A percentile compares a stretch with the other conserved stretches of the same genome.
These are phyloP conservation scores for Bovichtus variegatus DNA, from an alignment of 2,797 vertebrate species.

Conservation along the genomic window DNA sequence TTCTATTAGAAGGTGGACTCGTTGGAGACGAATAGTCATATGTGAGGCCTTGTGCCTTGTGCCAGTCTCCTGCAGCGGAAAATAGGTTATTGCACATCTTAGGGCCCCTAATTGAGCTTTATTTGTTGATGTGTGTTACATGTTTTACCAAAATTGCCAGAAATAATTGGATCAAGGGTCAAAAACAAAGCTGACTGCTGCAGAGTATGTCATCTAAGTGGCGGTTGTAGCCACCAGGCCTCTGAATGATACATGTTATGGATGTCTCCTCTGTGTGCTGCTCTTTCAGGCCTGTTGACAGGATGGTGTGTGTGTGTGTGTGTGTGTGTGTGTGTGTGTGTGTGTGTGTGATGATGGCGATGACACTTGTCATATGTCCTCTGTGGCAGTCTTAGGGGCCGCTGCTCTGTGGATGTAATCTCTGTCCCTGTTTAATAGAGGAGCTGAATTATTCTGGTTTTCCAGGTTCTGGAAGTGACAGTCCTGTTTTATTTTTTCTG, in stretches of 20 bases:
- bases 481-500: not conserved
- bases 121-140: not conserved
- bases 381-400: constrained; percentile 21
- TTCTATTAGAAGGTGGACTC: not conserved
- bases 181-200: constrained; percentile 1
- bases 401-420: constrained; percentile 18
- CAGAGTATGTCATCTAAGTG: constrained; percentile 6
- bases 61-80: not conserved
- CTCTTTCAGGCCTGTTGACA: constrained; percentile 2
- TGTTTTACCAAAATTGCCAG: not conserved
- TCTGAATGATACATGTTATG: constrained; percentile 47
- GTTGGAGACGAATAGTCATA: not conserved
- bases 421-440: constrained; percentile 47
- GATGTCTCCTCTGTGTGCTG: constrained; percentile 15
- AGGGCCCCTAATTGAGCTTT: not conserved
- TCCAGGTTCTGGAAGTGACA: not conserved
- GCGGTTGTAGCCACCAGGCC: constrained; percentile 12
- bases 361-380: constrained; percentile 46
- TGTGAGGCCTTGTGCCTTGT: not conserved
- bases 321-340: not conserved
- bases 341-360: constrained; percentile 33
- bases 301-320: not conserved
- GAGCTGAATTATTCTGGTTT: not conserved
- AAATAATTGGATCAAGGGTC: not conserved
- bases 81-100: not conserved